These are phyloP conservation scores for Perca fluviatilis DNA, from an alignment of 2,113 vertebrate species.

Conservation along the genomic window DNA sequence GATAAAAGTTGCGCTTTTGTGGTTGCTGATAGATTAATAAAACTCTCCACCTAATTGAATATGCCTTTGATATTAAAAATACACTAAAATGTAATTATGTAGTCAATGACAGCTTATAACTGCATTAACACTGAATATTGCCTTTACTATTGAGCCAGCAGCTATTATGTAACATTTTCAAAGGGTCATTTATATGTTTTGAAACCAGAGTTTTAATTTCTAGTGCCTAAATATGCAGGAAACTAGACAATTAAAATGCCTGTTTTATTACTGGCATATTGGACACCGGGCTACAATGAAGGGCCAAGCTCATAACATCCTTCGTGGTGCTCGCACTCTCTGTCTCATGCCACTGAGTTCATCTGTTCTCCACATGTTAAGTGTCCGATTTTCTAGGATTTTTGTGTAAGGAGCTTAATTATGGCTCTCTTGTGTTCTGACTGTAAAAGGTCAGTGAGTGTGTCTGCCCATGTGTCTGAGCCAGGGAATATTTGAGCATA, in stretches of 20 bases:
- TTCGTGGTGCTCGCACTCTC: background rate
- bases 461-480: background rate
- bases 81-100: slow-evolving; percentile 23
- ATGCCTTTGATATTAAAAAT: slow-evolving; percentile 20
- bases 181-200: background rate
- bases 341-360: background rate
- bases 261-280: background rate
- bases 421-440: background rate
- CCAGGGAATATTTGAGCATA: background rate
- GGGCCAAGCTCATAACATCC: background rate
- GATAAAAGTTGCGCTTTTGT: background rate
- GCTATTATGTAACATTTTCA: background rate
- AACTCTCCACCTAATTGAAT: slow-evolving; percentile 13
- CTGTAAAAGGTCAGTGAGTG: slow-evolving; percentile 5
- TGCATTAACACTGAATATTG: slow-evolving; percentile 20
- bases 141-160: background rate
- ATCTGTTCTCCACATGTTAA: background rate
- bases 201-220: background rate
- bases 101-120: slow-evolving; percentile 1
- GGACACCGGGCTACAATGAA: background rate
- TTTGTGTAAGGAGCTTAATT: slow-evolving; percentile 24
- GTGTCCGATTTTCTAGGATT: background rate
- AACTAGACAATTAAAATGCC: background rate
- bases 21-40: background rate
- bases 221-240: background rate